These are phyloP conservation scores for Cryptocephalus primarius DNA, from an alignment of 2,888 invertebrate species.

Conservation along the genomic window DNA sequence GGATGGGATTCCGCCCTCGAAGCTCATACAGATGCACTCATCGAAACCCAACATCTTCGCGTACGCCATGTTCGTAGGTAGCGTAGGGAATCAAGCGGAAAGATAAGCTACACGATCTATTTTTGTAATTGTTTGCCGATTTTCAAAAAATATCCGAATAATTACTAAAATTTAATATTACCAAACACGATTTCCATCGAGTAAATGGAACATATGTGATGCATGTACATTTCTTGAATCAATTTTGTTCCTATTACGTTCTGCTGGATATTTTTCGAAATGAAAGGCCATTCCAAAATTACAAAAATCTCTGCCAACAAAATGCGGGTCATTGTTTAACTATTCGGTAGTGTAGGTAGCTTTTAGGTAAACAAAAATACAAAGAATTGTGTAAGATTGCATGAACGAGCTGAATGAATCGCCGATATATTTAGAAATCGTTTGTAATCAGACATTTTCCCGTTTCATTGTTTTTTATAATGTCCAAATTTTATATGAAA, in stretches of 20 bases:
- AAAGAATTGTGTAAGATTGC: slow-evolving; percentile 11
- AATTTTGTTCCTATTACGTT: slow-evolving; percentile 1
- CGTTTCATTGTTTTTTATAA: slow-evolving; percentile 7
- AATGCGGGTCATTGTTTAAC: slow-evolving; percentile 29
- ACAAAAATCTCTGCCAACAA: slow-evolving; percentile 33
- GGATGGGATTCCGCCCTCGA: no score
- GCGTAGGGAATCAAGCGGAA: no score
- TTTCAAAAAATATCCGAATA: no score
- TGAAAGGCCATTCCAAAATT: slow-evolving; percentile 1
- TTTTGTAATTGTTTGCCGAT: no score
- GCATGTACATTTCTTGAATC: background rate
- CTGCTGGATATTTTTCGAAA: slow-evolving; percentile 2
- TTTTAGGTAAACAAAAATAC: slow-evolving; percentile 13
- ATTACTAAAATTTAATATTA: no score
- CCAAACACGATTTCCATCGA: no score
- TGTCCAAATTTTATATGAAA: slow-evolving; percentile 19
- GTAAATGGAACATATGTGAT: no score
- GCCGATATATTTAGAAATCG: slow-evolving; percentile 3
- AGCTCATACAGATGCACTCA: no score
- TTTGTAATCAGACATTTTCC: slow-evolving; percentile 7
- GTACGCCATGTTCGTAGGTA: no score
- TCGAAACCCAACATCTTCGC: no score
- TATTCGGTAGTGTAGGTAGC: slow-evolving; percentile 23
- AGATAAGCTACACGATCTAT: no score
- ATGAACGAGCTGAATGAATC: slow-evolving; percentile 5